Base-by-base conservation (phyloP, 2,797 vertebrate genomes). In the Platalea minor region DNA sequence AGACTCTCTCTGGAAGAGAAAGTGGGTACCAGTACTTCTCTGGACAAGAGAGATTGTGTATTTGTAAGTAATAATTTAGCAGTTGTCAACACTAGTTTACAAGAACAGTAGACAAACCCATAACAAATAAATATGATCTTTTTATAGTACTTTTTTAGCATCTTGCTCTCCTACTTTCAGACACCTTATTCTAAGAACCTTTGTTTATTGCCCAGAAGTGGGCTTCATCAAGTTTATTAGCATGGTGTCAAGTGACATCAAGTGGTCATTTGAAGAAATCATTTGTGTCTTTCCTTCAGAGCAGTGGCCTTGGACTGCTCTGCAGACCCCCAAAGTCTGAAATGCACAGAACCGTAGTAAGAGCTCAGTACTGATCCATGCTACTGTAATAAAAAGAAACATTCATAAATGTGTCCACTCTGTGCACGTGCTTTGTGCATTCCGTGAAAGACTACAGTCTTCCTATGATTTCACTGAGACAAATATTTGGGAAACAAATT, bases 171-270 rank as follows among this genome's bases (percentile, higher is more conserved):
- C 31, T 13, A 4, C 86, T 95, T 84, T 88, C 65, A 63, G 65
- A 21, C 16, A 59, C 5, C 9, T 29, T 29, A 18, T 41, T 61
- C 19, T 53, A 54, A 73, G 43, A 81, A 33, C 12, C 3, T 86
- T 86, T 89, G 25, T 35, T 79, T 84, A 28, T n/a, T 90, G 77
- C 23, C 94, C 76, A 74, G 80, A 91, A 94, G 5, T 88, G 63
- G 88, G 8, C 88, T 56, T 63, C 29, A 65, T 45, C 10, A 60
- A 67, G 51, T 51, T 84, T 78, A 82, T 93, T 67, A 88, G 19
- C 13, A 45, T 19, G 61, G 85, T 91, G 59, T 92, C 67, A 95
- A 93, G 95, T 85, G 95, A 96, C 77, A 95, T 91, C 91, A 96
- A 94, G 92, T 77, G 89, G 93, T 70, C 78, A 87, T 70, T 12